phyloP scores from a whole-genome alignment of 1,140 invertebrate genomes.

The Phortica variegata region DNA sequence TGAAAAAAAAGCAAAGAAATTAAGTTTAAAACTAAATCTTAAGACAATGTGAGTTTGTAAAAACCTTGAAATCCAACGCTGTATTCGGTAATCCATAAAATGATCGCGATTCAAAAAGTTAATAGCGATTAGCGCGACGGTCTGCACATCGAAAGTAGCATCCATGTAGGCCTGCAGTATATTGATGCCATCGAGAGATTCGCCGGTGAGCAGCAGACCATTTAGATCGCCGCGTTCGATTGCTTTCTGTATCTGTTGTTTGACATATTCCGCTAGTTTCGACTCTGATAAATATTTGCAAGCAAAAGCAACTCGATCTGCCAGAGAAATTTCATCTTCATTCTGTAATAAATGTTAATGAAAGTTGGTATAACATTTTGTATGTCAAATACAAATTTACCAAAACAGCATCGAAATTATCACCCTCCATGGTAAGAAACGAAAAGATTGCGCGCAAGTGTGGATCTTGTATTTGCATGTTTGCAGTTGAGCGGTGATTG shows the following conservation, averaged over 20 bases:
- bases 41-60: not conserved
- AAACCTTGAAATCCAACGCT: slow-evolving; percentile 74
- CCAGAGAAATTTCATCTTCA: slow-evolving; percentile 78
- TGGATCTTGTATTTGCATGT: slow-evolving; percentile 76
- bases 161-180: slow-evolving; percentile 89
- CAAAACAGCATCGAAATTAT: slow-evolving; percentile 78
- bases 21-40: not conserved
- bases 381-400: slow-evolving; percentile 56
- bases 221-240: slow-evolving; percentile 78
- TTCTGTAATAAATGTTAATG: slow-evolving; percentile 61
- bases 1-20: slow-evolving; percentile 53
- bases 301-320: slow-evolving; percentile 92
- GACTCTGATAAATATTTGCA: slow-evolving; percentile 83
- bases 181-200: slow-evolving; percentile 70
- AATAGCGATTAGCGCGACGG: slow-evolving; percentile 79
- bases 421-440: slow-evolving; percentile 81
- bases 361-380: slow-evolving; percentile 2
- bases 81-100: slow-evolving; percentile 64
- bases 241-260: slow-evolving; percentile 68
- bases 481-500: slow-evolving; percentile 72
- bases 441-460: slow-evolving; percentile 90
- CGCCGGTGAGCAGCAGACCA: slow-evolving; percentile 84
- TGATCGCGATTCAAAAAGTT: slow-evolving; percentile 70
- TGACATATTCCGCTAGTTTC: slow-evolving; percentile 77
- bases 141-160: slow-evolving; percentile 88